Conservation (phyloP, 2,797 vertebrate species). For the Danio choprae region DNA sequence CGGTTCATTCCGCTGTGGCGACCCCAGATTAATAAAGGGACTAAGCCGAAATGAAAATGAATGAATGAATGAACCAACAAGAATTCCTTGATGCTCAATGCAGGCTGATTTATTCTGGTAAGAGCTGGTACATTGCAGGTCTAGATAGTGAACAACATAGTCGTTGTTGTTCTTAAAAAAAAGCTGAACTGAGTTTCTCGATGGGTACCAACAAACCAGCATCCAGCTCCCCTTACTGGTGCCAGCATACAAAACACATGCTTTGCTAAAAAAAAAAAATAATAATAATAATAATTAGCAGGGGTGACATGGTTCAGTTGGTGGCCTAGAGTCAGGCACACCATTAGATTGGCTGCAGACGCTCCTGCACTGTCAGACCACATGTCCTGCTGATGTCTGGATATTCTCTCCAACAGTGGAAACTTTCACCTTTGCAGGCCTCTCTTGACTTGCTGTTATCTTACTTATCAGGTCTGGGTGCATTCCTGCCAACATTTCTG, state of each 20-base stretch:
- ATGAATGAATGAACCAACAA: neutral
- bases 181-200: too few species aligned
- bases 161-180: too few species aligned
- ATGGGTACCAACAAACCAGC: too few species aligned
- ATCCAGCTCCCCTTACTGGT: too few species aligned
- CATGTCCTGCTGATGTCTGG: conserved; percentile 64
- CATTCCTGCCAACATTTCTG: conserved; percentile 79
- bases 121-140: neutral
- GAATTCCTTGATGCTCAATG: neutral
- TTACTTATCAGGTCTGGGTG: conserved; percentile 78
- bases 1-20: too few species aligned
- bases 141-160: too few species aligned
- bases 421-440: conserved; percentile 69
- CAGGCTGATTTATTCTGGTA: neutral
- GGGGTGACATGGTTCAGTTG: neutral
- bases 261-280: neutral
- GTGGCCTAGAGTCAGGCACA: neutral
- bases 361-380: conserved; percentile 60
- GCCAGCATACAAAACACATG: too few species aligned
- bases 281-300: neutral
- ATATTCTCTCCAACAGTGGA: conserved; percentile 71
- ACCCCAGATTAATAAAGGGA: too few species aligned
- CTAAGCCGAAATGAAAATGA: too few species aligned
- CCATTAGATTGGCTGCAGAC: conserved; percentile 65
- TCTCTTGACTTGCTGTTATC: conserved; percentile 76